phyloP scores from a whole-genome alignment of 2,888 invertebrate species.

The Dioctria linearis region DNA sequence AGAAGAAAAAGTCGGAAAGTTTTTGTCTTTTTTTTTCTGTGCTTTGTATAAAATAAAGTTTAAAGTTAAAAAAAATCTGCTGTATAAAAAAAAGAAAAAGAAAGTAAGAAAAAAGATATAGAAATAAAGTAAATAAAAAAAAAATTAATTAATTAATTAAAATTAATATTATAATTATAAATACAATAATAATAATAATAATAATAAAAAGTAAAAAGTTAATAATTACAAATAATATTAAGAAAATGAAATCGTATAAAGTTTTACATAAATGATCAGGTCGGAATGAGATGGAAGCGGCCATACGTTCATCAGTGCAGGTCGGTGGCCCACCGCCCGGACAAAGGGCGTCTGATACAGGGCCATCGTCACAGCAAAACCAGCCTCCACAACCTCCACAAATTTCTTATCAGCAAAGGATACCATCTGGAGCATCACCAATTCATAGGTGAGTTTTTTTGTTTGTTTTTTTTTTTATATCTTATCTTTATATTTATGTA shows the following conservation, averaged over 20 bases:
- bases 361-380: constrained; percentile 64
- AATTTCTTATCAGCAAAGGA: constrained; percentile 68
- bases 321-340: constrained; percentile 71
- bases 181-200: constrained; percentile 29
- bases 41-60: constrained; percentile 27
- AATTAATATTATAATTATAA: constrained; percentile 36
- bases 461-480: neutral
- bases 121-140: constrained; percentile 16
- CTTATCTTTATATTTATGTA: too few relatives aligned
- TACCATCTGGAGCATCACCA: constrained; percentile 69
- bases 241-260: constrained; percentile 56
- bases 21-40: constrained; percentile 4
- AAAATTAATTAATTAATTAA: neutral
- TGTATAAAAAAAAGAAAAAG: constrained; percentile 33
- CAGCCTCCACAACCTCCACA: constrained; percentile 60
- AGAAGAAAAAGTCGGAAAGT: constrained; percentile 9
- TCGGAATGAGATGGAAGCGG: constrained; percentile 73
- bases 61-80: neutral
- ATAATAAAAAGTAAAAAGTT: constrained; percentile 17
- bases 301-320: constrained; percentile 72
- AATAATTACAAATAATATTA: neutral
- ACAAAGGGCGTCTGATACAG: constrained; percentile 64
- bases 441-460: constrained; percentile 69
- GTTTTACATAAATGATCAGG: constrained; percentile 63
- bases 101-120: constrained; percentile 19